Evolutionary conservation across 1,140 invertebrate species (phyloP).

Genomic region (Eubasilissa regina): DNA sequence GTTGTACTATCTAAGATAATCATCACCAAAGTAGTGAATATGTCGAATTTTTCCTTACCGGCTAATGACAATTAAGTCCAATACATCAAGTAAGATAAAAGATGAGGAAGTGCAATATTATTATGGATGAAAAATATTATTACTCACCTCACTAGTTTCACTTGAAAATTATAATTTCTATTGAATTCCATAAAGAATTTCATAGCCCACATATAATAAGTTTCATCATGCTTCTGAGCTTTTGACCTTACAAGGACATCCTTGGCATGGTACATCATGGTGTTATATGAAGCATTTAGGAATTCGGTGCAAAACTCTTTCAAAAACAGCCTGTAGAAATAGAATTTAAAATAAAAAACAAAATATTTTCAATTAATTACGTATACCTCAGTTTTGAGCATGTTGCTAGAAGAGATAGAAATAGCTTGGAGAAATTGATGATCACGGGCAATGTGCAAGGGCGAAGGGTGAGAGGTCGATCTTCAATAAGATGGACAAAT

Average conservation of each 20-base stretch:
- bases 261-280: slow-evolving; percentile 85
- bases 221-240: slow-evolving; percentile 85
- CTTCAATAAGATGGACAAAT: too few relatives aligned
- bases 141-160: slow-evolving; percentile 89
- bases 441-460: too few relatives aligned
- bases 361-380: too few relatives aligned
- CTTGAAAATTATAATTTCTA: slow-evolving; percentile 85
- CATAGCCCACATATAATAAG: slow-evolving; percentile 94
- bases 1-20: neutral
- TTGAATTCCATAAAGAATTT: slow-evolving; percentile 99
- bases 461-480: too few relatives aligned
- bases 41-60: too few relatives aligned
- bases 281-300: slow-evolving; percentile 92
- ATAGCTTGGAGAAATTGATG: too few relatives aligned
- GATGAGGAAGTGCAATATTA: too few relatives aligned
- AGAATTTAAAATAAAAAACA: slow-evolving; percentile 17
- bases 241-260: slow-evolving; percentile 77
- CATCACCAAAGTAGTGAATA: too few relatives aligned
- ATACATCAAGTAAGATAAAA: too few relatives aligned
- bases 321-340: slow-evolving; percentile 79
- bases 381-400: too few relatives aligned
- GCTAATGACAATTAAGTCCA: too few relatives aligned
- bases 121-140: neutral
- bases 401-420: too few relatives aligned
- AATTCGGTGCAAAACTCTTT: slow-evolving; percentile 97